Evolutionary conservation across 2,797 vertebrate species (phyloP).

Genomic region (Lithobates sylvaticus): DNA sequence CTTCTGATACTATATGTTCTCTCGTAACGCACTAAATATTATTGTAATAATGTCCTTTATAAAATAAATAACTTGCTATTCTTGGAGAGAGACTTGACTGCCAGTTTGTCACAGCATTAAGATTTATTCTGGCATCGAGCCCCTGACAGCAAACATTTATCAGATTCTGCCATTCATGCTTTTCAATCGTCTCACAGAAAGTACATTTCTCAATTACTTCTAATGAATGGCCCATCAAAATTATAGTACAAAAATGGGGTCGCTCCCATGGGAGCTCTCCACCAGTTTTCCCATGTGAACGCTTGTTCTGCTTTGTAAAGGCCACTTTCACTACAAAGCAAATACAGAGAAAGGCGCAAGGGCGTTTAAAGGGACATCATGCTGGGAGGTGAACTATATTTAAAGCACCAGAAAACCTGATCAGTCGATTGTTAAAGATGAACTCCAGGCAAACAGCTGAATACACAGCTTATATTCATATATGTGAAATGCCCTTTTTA

Average conservation of each 20-base stretch:
- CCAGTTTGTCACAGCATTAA: constrained; percentile 66
- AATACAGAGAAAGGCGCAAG: not conserved
- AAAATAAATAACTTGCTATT: constrained; percentile 60
- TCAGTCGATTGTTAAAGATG: too few relatives aligned
- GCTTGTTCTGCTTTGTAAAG: constrained; percentile 14
- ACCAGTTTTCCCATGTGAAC: constrained; percentile 46
- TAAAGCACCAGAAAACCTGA: too few relatives aligned
- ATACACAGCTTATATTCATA: too few relatives aligned
- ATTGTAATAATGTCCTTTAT: constrained; percentile 17
- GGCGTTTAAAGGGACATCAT: not conserved
- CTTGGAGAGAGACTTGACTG: constrained; percentile 62
- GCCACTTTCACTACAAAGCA: constrained; percentile 1
- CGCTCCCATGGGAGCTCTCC: constrained; percentile 18
- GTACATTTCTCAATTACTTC: constrained; percentile 54
- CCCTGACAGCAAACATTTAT: constrained; percentile 73
- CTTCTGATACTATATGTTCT: not conserved
- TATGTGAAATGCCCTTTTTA: too few relatives aligned
- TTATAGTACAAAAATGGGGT: not conserved
- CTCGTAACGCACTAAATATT: constrained; percentile 13
- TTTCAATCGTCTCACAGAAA: constrained; percentile 66
- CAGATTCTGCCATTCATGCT: constrained; percentile 70
- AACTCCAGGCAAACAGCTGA: too few relatives aligned
- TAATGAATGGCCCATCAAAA: constrained; percentile 34
- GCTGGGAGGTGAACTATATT: not conserved
- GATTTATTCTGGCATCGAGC: constrained; percentile 69